A percentile compares a stretch with the other conserved stretches of the same genome.
phyloP scores from a whole-genome alignment of 1,140 invertebrate genomes.

The Saccostrea echinata region DNA sequence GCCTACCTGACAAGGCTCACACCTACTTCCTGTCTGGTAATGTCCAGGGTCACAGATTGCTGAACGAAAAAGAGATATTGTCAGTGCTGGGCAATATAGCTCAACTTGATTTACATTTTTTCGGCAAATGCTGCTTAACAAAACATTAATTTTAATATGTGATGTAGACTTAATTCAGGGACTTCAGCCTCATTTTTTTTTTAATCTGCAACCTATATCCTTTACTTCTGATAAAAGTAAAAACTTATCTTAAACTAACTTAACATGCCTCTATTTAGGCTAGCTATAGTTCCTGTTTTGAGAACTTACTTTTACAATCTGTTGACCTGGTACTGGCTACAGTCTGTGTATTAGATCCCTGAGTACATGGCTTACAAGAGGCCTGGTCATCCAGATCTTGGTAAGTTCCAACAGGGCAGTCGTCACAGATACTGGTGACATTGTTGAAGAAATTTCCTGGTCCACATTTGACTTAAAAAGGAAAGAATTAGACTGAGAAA shows the following conservation, averaged over 20 bases:
- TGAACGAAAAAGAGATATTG: constrained; percentile 61
- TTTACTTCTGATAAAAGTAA: too few species aligned
- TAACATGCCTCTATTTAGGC: too few species aligned
- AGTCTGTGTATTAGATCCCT: constrained; percentile 62
- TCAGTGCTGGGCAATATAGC: not conserved
- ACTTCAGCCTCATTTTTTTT: too few species aligned
- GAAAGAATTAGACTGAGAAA: not conserved
- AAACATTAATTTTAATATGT: too few species aligned
- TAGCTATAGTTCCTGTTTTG: not conserved
- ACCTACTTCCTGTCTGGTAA: constrained; percentile 91
- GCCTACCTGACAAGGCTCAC: constrained; percentile 93
- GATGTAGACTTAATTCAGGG: too few species aligned
- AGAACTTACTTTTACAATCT: constrained; percentile 65
- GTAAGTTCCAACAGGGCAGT: constrained; percentile 69
- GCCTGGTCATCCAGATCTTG: constrained; percentile 58
- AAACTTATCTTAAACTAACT: too few species aligned
- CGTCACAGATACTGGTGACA: constrained; percentile 59
- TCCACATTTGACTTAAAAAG: constrained; percentile 66
- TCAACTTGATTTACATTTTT: too few species aligned
- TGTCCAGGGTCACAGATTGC: constrained; percentile 84
- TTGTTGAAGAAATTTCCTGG: constrained; percentile 66
- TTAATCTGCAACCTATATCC: too few species aligned
- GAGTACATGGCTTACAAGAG: constrained; percentile 63
- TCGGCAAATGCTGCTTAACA: too few species aligned
- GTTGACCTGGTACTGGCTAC: constrained; percentile 46